Conservation (phyloP, 2,888 invertebrate species). For the Acronicta psi region DNA sequence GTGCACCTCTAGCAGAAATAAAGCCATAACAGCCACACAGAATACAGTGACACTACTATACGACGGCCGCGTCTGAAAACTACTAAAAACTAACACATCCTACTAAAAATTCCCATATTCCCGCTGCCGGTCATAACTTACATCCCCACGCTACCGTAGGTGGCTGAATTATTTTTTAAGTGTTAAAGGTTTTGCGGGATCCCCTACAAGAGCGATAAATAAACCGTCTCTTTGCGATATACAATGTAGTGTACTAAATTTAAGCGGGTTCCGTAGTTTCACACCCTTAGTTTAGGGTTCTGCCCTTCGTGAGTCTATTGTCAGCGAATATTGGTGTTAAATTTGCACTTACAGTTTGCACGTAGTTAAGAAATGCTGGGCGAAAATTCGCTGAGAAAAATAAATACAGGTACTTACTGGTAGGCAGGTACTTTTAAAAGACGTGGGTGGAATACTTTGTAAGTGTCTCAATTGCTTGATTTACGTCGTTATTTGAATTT, state of each 20-base stretch:
- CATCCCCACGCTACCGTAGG: constrained; percentile 31
- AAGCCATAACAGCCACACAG: constrained; percentile 4
- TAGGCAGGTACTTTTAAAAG: background rate
- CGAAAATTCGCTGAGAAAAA: background rate
- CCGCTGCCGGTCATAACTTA: constrained; percentile 31
- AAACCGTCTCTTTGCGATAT: constrained; percentile 60
- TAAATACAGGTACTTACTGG: constrained; percentile 1
- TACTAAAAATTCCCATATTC: constrained; percentile 21
- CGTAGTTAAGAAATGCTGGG: constrained; percentile 11
- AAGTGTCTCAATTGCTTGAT: no score
- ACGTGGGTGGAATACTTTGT: background rate
- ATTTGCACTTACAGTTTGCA: constrained; percentile 36
- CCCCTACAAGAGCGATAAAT: constrained; percentile 68
- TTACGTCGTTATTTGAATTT: no score
- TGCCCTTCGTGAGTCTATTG: constrained; percentile 48
- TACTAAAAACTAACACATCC: constrained; percentile 9
- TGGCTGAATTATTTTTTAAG: constrained; percentile 77
- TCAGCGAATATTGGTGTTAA: constrained; percentile 39
- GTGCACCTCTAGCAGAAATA: background rate
- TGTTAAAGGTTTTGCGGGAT: constrained; percentile 73
- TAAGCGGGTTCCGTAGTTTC: constrained; percentile 35
- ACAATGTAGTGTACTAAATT: constrained; percentile 62
- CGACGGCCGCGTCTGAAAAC: constrained; percentile 6
- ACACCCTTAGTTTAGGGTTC: constrained; percentile 43
- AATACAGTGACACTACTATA: constrained; percentile 5